Conservation (phyloP, 1,140 invertebrate genomes). For the Drosophila lowei region DNA sequence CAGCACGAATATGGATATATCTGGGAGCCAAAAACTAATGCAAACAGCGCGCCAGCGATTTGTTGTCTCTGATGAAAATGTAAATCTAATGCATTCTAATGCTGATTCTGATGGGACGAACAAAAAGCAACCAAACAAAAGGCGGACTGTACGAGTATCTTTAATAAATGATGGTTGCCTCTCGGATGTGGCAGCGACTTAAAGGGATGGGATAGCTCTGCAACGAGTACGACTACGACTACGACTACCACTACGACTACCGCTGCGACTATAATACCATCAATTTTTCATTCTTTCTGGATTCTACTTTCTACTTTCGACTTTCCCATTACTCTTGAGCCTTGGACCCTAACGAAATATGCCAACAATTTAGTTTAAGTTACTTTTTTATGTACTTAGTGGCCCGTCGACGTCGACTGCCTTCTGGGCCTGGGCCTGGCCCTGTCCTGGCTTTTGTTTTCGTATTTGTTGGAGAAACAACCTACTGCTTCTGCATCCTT, state of each 20-base stretch:
- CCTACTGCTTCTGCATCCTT: too few relatives aligned
- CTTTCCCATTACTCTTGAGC: slow-evolving; percentile 50
- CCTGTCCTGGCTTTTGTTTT: slow-evolving; percentile 45
- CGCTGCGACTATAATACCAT: slow-evolving; percentile 31
- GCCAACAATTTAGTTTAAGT: slow-evolving; percentile 79
- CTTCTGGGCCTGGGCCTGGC: too few relatives aligned
- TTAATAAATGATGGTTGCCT: too few relatives aligned
- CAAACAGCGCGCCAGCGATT: slow-evolving; percentile 22
- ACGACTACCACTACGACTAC: neutral
- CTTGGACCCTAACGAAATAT: slow-evolving; percentile 73
- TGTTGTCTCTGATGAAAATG: slow-evolving; percentile 72
- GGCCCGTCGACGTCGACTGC: slow-evolving; percentile 7
- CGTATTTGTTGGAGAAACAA: too few relatives aligned
- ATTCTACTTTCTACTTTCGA: slow-evolving; percentile 29
- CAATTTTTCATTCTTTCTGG: slow-evolving; percentile 48
- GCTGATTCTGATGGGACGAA: slow-evolving; percentile 1
- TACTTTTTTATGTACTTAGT: slow-evolving; percentile 79
- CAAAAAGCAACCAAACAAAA: neutral
- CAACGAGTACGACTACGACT: too few relatives aligned
- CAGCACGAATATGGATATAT: neutral
- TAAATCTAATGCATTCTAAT: slow-evolving; percentile 72
- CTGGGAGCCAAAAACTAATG: neutral
- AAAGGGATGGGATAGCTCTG: too few relatives aligned
- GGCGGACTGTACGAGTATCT: too few relatives aligned
- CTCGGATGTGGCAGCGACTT: neutral